Conservation (phyloP, 2,888 invertebrate species). For the Frankliniella fusca region DNA sequence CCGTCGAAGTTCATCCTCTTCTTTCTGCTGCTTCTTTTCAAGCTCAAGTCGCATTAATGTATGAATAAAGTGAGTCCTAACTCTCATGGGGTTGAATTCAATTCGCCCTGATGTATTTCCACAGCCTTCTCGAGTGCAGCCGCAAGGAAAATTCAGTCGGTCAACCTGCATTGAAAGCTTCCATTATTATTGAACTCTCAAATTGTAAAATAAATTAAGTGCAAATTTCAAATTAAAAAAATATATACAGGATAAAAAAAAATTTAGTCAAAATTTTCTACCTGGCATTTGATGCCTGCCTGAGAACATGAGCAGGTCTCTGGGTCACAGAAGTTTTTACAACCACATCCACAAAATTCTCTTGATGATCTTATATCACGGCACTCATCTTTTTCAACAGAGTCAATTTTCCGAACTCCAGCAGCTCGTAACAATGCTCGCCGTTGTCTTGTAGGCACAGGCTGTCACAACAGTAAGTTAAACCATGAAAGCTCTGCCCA, state of each 20-base stretch:
- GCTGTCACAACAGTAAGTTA: slow-evolving; percentile 53
- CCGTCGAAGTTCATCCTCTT: slow-evolving; percentile 48
- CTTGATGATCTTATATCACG: slow-evolving; percentile 84
- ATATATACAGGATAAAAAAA: neutral
- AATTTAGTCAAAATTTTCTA: slow-evolving; percentile 41
- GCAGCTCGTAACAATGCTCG: slow-evolving; percentile 83
- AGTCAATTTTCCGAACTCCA: slow-evolving; percentile 90
- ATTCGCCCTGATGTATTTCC: slow-evolving; percentile 87
- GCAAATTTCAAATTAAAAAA: slow-evolving; percentile 1
- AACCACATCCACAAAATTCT: slow-evolving; percentile 90
- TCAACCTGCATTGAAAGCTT: slow-evolving; percentile 62
- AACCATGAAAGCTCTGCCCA: neutral
- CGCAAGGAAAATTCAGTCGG: slow-evolving; percentile 92
- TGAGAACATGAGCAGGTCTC: slow-evolving; percentile 92
- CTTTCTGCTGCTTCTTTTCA: slow-evolving; percentile 72
- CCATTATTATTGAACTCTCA: neutral
- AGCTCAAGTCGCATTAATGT: slow-evolving; percentile 89
- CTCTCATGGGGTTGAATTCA: slow-evolving; percentile 93
- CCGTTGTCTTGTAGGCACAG: slow-evolving; percentile 87
- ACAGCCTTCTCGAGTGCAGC: slow-evolving; percentile 91
- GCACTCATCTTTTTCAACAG: slow-evolving; percentile 89
- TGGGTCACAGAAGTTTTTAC: slow-evolving; percentile 90
- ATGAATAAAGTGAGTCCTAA: slow-evolving; percentile 94
- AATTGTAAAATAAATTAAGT: neutral
- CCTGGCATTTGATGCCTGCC: slow-evolving; percentile 94